phyloP scores from a whole-genome alignment of 1,140 invertebrate genomes.

The Nymphalis io region DNA sequence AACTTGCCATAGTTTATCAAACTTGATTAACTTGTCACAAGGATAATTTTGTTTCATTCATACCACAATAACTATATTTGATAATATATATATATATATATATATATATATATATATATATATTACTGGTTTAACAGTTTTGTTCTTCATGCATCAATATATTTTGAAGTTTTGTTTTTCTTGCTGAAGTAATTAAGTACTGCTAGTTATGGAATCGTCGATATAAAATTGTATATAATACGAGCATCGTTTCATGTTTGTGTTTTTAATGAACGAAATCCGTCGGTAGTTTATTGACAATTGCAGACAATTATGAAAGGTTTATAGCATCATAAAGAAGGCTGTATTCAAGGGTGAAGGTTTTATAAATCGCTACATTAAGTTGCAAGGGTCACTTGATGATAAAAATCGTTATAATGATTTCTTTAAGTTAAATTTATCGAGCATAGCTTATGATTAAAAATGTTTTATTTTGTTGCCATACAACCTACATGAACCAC shows the following conservation, averaged over 20 bases:
- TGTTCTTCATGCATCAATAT: background rate
- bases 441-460: background rate
- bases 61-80: too few relatives aligned
- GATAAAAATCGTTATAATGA: conserved; percentile 4
- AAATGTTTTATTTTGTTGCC: too few relatives aligned
- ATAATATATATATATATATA: too few relatives aligned
- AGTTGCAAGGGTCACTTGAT: conserved; percentile 4
- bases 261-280: conserved; percentile 15
- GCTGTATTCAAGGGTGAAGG: conserved; percentile 51
- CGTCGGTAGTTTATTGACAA: conserved; percentile 57
- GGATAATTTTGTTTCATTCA: too few relatives aligned
- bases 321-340: conserved; percentile 59
- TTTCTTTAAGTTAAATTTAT: background rate
- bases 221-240: conserved; percentile 1
- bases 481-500: too few relatives aligned
- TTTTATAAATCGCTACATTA: conserved; percentile 23
- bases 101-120: too few relatives aligned
- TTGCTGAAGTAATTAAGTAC: too few relatives aligned
- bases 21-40: too few relatives aligned
- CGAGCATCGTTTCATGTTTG: conserved; percentile 5
- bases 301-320: conserved; percentile 58
- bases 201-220: background rate
- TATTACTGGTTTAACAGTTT: too few relatives aligned
- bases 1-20: too few relatives aligned
- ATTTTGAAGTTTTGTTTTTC: background rate